These are phyloP conservation scores for Xiphias gladius DNA, from an alignment of 2,113 vertebrate species.

Conservation along the genomic window DNA sequence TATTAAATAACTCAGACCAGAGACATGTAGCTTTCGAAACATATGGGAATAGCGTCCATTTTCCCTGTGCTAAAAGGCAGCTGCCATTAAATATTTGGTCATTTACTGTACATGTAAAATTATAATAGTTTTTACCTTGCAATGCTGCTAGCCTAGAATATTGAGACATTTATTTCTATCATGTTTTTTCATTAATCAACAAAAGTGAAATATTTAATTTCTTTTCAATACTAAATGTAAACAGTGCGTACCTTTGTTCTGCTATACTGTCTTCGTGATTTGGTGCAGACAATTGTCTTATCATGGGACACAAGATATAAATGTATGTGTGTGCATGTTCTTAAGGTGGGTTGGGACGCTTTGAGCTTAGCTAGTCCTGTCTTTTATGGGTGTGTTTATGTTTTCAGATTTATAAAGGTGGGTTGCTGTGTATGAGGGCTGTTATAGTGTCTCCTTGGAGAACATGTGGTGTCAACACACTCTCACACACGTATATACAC, in stretches of 20 bases:
- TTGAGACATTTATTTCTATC: too few relatives aligned
- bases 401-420: conserved; percentile 9
- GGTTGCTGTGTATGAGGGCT: conserved; percentile 12
- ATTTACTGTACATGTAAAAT: background rate
- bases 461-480: background rate
- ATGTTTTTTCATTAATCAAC: too few relatives aligned
- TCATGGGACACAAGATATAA: background rate
- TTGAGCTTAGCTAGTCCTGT: background rate
- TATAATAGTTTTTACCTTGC: background rate
- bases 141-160: too few relatives aligned
- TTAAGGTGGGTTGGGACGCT: background rate
- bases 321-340: conserved; percentile 1
- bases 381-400: conserved; percentile 20
- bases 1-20: background rate
- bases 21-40: background rate
- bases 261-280: background rate
- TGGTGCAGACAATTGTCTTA: background rate
- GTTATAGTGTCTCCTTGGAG: conserved; percentile 21
- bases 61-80: background rate
- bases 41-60: background rate
- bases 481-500: conserved; percentile 14
- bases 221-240: background rate
- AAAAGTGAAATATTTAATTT: too few relatives aligned
- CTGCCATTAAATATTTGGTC: background rate
- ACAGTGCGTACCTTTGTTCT: background rate